Conservation (phyloP, 2,113 vertebrate species). For the Prietella phreatophila region DNA sequence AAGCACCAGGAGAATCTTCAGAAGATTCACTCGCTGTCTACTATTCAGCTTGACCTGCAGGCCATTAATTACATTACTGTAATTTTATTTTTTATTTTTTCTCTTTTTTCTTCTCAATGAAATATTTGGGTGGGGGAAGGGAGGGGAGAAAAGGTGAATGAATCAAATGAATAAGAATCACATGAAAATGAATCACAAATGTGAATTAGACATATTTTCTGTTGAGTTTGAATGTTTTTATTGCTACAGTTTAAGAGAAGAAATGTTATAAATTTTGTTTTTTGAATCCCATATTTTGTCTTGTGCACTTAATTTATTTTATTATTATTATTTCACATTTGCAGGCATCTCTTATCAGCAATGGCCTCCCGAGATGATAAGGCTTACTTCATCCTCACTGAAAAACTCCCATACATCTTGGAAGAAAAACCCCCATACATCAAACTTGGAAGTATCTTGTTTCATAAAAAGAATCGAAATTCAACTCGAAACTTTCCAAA, state of each 20-base stretch:
- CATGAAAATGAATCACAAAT: no score
- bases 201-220: background rate
- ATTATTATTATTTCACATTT: background rate
- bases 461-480: slow-evolving; percentile 55
- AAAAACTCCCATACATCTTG: background rate
- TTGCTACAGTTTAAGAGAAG: background rate
- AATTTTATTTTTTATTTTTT: no score
- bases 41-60: no score
- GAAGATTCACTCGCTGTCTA: no score
- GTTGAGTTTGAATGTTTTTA: background rate
- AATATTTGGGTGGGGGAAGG: no score
- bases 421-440: slow-evolving; percentile 34
- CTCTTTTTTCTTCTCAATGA: no score
- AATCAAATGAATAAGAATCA: no score
- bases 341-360: background rate
- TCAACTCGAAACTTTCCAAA: fast-evolving
- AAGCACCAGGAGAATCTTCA: no score
- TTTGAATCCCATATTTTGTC: no score
- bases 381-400: slow-evolving; percentile 73
- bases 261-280: background rate
- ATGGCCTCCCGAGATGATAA: slow-evolving; percentile 12
- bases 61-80: no score
- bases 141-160: no score
- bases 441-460: slow-evolving; percentile 67
- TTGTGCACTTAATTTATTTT: background rate